Evolutionary conservation across 2,888 invertebrate genomes (phyloP), one percentile per base, ranked within the genome.

Genomic region (Mactromeris polynyma): DNA sequence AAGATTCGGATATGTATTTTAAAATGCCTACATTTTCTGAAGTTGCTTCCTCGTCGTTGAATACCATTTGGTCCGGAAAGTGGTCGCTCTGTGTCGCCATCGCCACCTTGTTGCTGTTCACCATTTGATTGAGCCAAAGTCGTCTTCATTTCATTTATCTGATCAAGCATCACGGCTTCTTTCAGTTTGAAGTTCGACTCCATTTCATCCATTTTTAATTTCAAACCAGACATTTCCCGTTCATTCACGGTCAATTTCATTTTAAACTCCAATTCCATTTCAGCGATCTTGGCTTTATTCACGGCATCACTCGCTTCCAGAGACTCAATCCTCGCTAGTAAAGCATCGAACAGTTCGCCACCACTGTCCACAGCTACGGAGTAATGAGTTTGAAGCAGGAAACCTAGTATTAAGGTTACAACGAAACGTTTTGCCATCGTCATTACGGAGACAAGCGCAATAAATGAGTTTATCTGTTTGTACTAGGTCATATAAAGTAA

Each of bases 271-370:
- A 33, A 21, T 31, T 83, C 31, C 21, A 77, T 38, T 73, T 64
- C 38, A 21, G 51, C 77, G 11, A 82, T 82, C n/a, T 69, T 73
- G 33, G 73, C 73, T 73, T 83, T 83, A 42, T 83, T 77, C 17
- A 31, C 83, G 0, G n/a, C 77, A 42, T 83, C 77, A 21, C 42
- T 83, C 17, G 46, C 21, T 83, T 83, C 77, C 14, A 83, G 83
- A 1, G 36, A 46, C 17, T 83, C 77, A 31, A 83, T 83, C 21
- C 51, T 36, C n/a, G 69, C 83, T 64, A 83, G 2, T 7, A 83
- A 46, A 40, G 26, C 21, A 26, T 2, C 33, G n/a, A 83, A 33
- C 21, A 77, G 6, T 14, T 73, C 58, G n/a, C 26, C 83, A 46
- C 31, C 31, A 36, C 26, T 36, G 21, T 26, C 38, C 69, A 64